Evolutionary conservation across 2,113 vertebrate genomes (phyloP), one percentile per base, ranked within the genome.

Genomic region (Pangasianodon hypophthalmus): DNA sequence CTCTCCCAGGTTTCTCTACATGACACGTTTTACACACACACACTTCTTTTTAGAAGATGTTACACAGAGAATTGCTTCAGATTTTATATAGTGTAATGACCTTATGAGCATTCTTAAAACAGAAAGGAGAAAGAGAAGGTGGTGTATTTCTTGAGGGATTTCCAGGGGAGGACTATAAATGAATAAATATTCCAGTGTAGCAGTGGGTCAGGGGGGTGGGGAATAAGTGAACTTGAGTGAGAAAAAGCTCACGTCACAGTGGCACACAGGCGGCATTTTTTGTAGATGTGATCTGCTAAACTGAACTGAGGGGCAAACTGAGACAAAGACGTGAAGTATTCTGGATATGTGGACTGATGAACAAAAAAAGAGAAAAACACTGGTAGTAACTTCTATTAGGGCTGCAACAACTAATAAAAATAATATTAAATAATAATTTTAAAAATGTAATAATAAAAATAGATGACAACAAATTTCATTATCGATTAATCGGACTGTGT

Each of bases 21-120:
- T n/a, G 44, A 52, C 14, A 29, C 0, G 2, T 52, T 79, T n/a
- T n/a, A n/a, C n/a, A 62, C 24, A n/a, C n/a, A 56, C 6, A 16
- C 21, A 52, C 56, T 62, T 67, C 46, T 32, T 56, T 60, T 60
- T 56, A 75, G 46, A 18, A 64, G 41, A 87, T 4, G 8, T 11
- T 24, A 81, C 0, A 29, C 3, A 71, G 18, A 41, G n/a, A 80
- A 26, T 32, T 19, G 32, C 50, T 67, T 69, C 48, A 54, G n/a
- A 88, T 64, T 81, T 67, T 82, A 64, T 37, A 58, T 18, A 87
- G 75, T 37, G 44, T 50, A n/a, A 83, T 69, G 84, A 86, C 88
- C 86, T 88, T 86, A 46, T 50, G 85, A 67, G 80, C 16, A 88
- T 84, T 87, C 79, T 81, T 80, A 87, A 87, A 88, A 84, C 64